A percentile compares a stretch with the other conserved stretches of the same genome.
phyloP scores from a whole-genome alignment of 2,113 vertebrate genomes.

The Equus przewalskii region DNA sequence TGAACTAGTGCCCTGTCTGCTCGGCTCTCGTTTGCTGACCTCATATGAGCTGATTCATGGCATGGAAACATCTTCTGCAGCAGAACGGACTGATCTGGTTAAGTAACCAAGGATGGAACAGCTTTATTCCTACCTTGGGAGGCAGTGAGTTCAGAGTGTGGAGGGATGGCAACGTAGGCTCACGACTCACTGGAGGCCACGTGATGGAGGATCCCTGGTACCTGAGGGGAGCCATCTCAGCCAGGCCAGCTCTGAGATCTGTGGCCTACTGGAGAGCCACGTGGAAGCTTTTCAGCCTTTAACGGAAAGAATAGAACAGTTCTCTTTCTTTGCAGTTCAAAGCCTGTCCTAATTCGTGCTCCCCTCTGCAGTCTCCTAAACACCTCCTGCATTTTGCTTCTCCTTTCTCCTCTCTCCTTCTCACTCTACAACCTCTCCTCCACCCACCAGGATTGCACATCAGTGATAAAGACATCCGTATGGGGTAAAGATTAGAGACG shows the following conservation, averaged over 20 bases:
- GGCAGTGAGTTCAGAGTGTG: not conserved
- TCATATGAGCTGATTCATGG: not conserved
- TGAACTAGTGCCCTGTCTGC: not conserved
- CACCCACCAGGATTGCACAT: not conserved
- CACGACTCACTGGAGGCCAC: not conserved
- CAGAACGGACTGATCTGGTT: not conserved
- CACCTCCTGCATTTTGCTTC: not conserved
- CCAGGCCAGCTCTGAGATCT: not conserved
- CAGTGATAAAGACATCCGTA: not conserved
- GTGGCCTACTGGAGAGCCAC: not conserved
- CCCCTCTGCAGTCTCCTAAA: not conserved
- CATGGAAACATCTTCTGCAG: not conserved
- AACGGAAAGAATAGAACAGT: not conserved
- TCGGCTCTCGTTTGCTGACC: not conserved
- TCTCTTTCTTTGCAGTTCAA: not conserved
- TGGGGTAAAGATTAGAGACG: not conserved
- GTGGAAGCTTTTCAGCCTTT: not conserved
- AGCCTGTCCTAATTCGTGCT: not conserved
- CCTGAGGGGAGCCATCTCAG: not conserved
- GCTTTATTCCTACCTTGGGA: not conserved
- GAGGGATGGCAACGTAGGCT: not conserved
- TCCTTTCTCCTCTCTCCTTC: not conserved
- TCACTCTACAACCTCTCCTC: not conserved
- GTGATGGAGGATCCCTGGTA: no score
- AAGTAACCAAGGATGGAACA: not conserved